Conservation (phyloP, 2,797 vertebrate genomes). For the Sebastes steindachneri region DNA sequence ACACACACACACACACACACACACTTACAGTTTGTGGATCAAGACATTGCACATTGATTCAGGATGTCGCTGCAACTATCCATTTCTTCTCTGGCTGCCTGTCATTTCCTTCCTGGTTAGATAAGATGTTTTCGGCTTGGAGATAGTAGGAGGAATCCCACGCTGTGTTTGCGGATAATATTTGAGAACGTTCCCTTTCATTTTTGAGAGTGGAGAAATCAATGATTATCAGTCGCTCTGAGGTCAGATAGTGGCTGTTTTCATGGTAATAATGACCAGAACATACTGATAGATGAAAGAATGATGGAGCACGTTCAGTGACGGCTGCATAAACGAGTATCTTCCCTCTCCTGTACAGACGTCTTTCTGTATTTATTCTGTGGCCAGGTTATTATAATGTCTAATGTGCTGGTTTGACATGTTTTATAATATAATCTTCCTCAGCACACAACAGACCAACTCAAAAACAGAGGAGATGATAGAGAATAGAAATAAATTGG, state of each 20-base stretch:
- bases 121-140: neutral
- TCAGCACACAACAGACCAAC: neutral
- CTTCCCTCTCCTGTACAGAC: neutral
- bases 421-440: neutral
- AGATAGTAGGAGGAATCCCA: neutral
- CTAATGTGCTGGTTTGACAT: neutral
- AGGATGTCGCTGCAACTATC: neutral
- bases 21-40: neutral
- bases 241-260: conserved; percentile 19
- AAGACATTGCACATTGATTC: neutral
- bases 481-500: neutral
- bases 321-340: neutral
- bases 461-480: neutral
- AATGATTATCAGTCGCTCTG: neutral
- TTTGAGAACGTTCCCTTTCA: conserved; percentile 1
- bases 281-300: conserved; percentile 2
- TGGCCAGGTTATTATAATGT: neutral
- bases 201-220: conserved; percentile 20
- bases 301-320: neutral
- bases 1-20: conserved; percentile 7
- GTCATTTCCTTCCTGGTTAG: conserved; percentile 23
- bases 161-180: neutral
- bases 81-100: neutral
- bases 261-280: conserved; percentile 7
- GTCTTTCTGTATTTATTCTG: neutral